A percentile compares a stretch with the other conserved stretches of the same genome.
These are phyloP conservation scores for Chelmon rostratus DNA, from an alignment of 2,797 vertebrate species.

Conservation along the genomic window DNA sequence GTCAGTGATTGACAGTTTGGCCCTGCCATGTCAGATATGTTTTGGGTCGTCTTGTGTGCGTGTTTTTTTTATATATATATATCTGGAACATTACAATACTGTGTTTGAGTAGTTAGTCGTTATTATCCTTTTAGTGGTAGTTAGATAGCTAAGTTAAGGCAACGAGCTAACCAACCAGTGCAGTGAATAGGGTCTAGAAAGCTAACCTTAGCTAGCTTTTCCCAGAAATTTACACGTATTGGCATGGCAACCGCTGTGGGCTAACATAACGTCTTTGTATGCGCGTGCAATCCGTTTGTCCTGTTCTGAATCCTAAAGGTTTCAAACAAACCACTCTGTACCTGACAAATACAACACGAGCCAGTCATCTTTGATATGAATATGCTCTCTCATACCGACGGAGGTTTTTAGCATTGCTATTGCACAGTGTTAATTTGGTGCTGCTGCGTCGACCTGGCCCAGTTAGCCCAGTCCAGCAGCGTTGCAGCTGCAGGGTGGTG, in stretches of 20 bases:
- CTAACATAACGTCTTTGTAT: background rate
- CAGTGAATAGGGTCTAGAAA: background rate
- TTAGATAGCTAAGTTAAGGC: background rate
- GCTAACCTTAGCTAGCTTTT: constrained; percentile 44
- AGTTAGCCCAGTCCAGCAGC: constrained; percentile 15
- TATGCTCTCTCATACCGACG: too few relatives aligned
- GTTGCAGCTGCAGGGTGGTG: constrained; percentile 38
- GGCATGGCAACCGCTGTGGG: constrained; percentile 27
- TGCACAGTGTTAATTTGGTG: background rate
- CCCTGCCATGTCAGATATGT: constrained; percentile 48
- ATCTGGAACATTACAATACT: background rate
- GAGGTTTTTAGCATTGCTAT: background rate
- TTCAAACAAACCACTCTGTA: background rate
- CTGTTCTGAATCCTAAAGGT: rapidly evolving
- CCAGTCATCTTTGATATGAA: background rate
- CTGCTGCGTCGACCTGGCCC: constrained; percentile 11
- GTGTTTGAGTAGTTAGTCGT: background rate
- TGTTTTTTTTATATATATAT: too few relatives aligned
- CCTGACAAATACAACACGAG: background rate
- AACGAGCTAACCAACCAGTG: too few relatives aligned
- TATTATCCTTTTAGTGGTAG: background rate
- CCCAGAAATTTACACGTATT: constrained; percentile 22
- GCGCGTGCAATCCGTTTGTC: background rate
- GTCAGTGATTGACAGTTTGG: constrained; percentile 63
- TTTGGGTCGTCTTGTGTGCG: background rate